Evolutionary conservation across 2,888 invertebrate genomes (phyloP).

Genomic region (Taenaris catops): DNA sequence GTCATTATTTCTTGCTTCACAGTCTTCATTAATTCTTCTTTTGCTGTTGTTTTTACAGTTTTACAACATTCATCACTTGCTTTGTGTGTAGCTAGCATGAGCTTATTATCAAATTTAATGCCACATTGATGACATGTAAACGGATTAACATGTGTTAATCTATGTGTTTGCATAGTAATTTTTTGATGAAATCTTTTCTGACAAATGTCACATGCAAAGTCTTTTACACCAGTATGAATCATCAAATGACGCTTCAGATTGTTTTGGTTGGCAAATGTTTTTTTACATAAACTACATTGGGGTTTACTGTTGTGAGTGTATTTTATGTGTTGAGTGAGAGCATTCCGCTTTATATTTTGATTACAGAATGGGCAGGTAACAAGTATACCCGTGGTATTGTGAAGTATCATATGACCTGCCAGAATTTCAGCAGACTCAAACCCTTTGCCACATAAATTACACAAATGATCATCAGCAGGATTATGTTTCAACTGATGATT

Average conservation of each 20-base stretch:
- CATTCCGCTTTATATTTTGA: conserved; percentile 53
- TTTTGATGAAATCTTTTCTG: conserved; percentile 67
- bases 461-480: conserved; percentile 54
- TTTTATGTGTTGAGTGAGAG: conserved; percentile 69
- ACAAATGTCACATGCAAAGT: conserved; percentile 72
- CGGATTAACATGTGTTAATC: conserved; percentile 58
- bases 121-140: conserved; percentile 59
- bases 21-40: conserved; percentile 63
- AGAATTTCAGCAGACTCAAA: conserved; percentile 68
- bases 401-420: conserved; percentile 65
- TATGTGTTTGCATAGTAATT: conserved; percentile 72
- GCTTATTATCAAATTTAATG: conserved; percentile 46
- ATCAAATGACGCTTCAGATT: conserved; percentile 73
- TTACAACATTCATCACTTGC: conserved; percentile 46
- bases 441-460: conserved; percentile 66
- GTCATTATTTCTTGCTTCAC: conserved; percentile 64
- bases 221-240: conserved; percentile 63
- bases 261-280: conserved; percentile 71
- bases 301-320: conserved; percentile 67
- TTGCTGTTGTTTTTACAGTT: conserved; percentile 49
- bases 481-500: conserved; percentile 64
- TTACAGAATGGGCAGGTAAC: conserved; percentile 66
- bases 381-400: conserved; percentile 46
- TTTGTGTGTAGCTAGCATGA: conserved; percentile 40
- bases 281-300: conserved; percentile 54